Evolutionary conservation across 2,797 vertebrate genomes (phyloP), one percentile per base, ranked within the genome.

Genomic region (Tympanoctomys barrerae): DNA sequence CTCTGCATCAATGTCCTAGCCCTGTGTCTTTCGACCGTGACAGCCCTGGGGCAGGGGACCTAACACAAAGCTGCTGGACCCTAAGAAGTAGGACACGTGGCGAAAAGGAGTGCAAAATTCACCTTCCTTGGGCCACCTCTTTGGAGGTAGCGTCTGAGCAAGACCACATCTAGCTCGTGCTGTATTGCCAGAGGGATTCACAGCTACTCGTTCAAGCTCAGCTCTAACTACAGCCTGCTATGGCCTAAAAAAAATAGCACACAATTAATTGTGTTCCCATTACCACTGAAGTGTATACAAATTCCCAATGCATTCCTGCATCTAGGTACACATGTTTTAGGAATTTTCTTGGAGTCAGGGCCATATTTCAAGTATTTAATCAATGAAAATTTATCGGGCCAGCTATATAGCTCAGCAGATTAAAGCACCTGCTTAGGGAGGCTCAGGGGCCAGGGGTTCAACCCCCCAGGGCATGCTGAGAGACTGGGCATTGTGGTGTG

Each of bases 51-150:
- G 10, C 13, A 1, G 12, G 21, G 46, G 42, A 22, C 21, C 18
- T 81, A 7, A 26, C 9, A 24, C 2, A 19, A 26, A 66, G 36
- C 18, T 33, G 0, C 33, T 14, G 9, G 19, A 3, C n/a, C 31
- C 24, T 2, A 36, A 36, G 7, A 54, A 19, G 42, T 54, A 33
- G 46, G 59, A 22, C 36, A 7, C 2, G 4, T 16, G 4, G 54
- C 54, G 2, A 16, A 16, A 57, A 57, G 54, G 14, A 57, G 54
- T 57, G 16, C 54, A 18, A 66, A 66, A 19, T 75, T 68, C 39
- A 13, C 8, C 31, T 59, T 1, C 39, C 1, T 39, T 5, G 42
- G 1, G 24, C 13, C 3, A 0, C 21, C 2, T 2, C 18, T 59
- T 88, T 21, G 39, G 42, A 81, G 21, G 59, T 33, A 61, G 61